Base-by-base conservation (phyloP, 2,797 vertebrate species). In the Acanthurus leucopareius region DNA sequence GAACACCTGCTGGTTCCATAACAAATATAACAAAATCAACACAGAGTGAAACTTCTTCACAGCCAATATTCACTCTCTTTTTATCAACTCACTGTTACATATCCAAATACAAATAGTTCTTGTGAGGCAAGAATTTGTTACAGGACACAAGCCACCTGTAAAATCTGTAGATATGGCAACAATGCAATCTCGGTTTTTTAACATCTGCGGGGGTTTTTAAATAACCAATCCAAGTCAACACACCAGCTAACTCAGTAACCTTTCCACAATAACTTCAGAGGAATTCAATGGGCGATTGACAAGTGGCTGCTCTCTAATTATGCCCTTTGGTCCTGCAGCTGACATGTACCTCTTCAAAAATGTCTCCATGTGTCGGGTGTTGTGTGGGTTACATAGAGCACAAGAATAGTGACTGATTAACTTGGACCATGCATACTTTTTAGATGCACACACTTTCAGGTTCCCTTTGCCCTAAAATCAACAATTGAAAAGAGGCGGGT, bases 401-500 rank as follows among this genome's bases (percentile, higher is more conserved):
- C 38, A 16, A 32, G 51, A 73, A 70, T 9, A 53, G 14, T 35
- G 9, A 61, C 48, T 53, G 20, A 5, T 60, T 28, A 66, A 38
- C 7, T 54, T 32, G 17, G 28, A 64, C 45, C 25, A 19, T 59
- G n/a, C 25, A 48, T 15, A 68, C 56, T 47, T 79, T 63, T 66
- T 75, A 56, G 61, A 40, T 65, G 20, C 20, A 61, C 19, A 42
- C n/a, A 14, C 13, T 69, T 56, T 72, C 40, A 69, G 28, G 4
- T 65, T 69, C 47, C 20, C n/a, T 74, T 35, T 44, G 52, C 57
- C 25, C 59, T 79, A 78, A 83, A 83, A 78, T 19, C 19, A 73
- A 35, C 54, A 75, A 79, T 74, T 45, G 67, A 57, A 35, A 38
- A 6, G 44, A 66, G 47, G 40, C 40, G 66, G 19, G 28, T 82